Evolutionary conservation across 2,888 invertebrate genomes (phyloP).

Genomic region (Conomelus anceps): DNA sequence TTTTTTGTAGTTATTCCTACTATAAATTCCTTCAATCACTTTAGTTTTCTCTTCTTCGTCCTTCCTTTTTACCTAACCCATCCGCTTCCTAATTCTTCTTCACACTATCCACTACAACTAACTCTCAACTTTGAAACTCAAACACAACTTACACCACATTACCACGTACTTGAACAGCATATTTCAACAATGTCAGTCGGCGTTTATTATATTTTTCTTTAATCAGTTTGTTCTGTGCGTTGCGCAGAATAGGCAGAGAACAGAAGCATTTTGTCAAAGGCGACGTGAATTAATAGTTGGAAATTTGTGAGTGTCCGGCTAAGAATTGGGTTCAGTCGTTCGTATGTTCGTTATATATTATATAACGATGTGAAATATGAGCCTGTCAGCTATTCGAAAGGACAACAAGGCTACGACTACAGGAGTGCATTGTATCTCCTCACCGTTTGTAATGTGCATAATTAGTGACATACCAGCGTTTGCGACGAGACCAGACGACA

Average conservation of each 20-base stretch:
- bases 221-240: background rate
- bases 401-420: background rate
- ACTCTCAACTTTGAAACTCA: background rate
- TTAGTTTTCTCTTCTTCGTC: too few relatives aligned
- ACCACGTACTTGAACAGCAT: background rate
- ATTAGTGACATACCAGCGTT: background rate
- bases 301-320: background rate
- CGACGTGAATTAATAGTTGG: background rate
- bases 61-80: too few relatives aligned
- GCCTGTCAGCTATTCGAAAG: background rate
- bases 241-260: background rate
- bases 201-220: background rate
- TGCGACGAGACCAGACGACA: background rate
- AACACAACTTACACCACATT: background rate
- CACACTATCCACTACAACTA: too few relatives aligned
- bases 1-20: too few relatives aligned
- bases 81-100: too few relatives aligned
- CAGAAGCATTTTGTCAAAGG: background rate
- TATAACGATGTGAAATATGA: background rate
- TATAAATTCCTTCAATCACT: too few relatives aligned
- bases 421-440: background rate
- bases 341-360: background rate
- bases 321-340: background rate
- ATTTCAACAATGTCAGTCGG: background rate
- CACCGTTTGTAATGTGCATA: background rate